Evolutionary conservation across 2,113 vertebrate species (phyloP).

Genomic region (Podarcis muralis): DNA sequence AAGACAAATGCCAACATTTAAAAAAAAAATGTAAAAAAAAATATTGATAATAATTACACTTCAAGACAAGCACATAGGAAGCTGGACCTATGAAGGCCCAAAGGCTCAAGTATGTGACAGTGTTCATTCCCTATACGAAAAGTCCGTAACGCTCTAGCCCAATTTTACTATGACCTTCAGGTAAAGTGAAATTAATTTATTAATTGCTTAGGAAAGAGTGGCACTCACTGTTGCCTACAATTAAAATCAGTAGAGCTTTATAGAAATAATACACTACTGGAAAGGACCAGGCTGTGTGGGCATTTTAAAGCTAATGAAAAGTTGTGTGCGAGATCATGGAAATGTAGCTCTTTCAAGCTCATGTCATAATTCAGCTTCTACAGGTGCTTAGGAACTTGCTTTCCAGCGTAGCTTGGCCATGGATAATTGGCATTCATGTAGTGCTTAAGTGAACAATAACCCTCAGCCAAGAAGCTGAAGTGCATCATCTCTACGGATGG

Average conservation of each 20-base stretch:
- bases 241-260: slow-evolving; percentile 11
- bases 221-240: neutral
- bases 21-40: neutral
- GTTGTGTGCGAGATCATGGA: slow-evolving; percentile 31
- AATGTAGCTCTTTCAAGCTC: slow-evolving; percentile 25
- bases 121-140: neutral
- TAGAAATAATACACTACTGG: neutral
- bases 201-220: neutral
- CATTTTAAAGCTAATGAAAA: slow-evolving; percentile 35
- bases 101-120: neutral
- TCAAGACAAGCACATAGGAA: neutral
- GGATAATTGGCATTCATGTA: slow-evolving; percentile 47
- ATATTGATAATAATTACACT: neutral
- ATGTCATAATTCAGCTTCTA: neutral
- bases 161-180: neutral
- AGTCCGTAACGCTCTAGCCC: neutral
- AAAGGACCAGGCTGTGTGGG: slow-evolving; percentile 4
- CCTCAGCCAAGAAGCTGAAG: neutral
- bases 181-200: neutral
- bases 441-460: slow-evolving; percentile 60
- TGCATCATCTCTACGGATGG: neutral
- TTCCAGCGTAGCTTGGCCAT: slow-evolving; percentile 30
- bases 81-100: neutral
- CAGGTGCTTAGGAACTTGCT: slow-evolving; percentile 19
- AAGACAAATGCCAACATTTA: neutral